phyloP scores from a whole-genome alignment of 2,888 invertebrate species.

The Idaea straminata region DNA sequence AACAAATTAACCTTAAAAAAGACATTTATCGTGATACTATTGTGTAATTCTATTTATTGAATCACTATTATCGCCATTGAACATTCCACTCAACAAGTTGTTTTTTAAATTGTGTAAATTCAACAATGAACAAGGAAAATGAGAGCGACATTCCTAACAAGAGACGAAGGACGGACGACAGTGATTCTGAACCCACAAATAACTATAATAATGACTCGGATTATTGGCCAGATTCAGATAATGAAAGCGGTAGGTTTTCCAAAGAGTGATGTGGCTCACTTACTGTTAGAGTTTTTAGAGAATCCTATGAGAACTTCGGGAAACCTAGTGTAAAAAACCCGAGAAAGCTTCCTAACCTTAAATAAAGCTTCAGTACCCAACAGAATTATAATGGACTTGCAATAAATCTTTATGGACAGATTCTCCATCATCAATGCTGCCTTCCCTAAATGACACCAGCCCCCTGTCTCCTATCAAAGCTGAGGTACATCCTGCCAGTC shows the following conservation, averaged over 20 bases:
- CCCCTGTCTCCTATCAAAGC: constrained; percentile 80
- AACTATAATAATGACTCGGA: constrained; percentile 58
- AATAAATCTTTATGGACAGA: constrained; percentile 57
- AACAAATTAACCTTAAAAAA: background rate
- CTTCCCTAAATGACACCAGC: constrained; percentile 78
- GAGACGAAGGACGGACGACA: constrained; percentile 55
- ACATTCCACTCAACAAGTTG: constrained; percentile 23
- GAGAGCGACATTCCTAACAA: constrained; percentile 52
- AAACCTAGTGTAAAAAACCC: too few relatives aligned
- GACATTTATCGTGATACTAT: background rate
- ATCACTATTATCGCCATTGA: background rate
- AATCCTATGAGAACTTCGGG: too few relatives aligned
- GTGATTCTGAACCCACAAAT: constrained; percentile 50
- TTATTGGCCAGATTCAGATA: constrained; percentile 66
- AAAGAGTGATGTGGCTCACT: background rate
- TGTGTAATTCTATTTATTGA: background rate
- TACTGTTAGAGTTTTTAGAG: too few relatives aligned
- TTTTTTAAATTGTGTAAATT: constrained; percentile 14
- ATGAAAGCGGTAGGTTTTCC: constrained; percentile 49
- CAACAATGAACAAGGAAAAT: constrained; percentile 65
- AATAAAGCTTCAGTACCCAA: too few relatives aligned
- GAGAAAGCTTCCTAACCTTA: too few relatives aligned
- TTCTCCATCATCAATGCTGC: constrained; percentile 82
- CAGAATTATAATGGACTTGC: constrained; percentile 5
- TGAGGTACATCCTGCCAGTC: constrained; percentile 71